Conservation (phyloP, 92 coral and sea anemone genomes). For the Phenganax marumi region DNA sequence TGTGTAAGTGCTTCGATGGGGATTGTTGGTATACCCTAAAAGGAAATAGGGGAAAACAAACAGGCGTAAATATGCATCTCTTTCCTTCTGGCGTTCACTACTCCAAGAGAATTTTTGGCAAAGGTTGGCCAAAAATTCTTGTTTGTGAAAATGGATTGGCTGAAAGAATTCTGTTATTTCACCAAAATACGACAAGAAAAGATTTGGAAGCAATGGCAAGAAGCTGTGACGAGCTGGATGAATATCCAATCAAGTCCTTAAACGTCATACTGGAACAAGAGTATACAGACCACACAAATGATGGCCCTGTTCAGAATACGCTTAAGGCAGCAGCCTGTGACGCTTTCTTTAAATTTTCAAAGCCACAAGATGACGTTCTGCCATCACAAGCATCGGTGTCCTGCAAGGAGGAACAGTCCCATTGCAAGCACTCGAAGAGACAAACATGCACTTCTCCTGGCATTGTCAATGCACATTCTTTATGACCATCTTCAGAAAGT, state of each 20-base stretch:
- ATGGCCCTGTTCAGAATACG: conserved; percentile 19
- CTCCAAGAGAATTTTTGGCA: conserved; percentile 33
- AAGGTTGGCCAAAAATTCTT: conserved; percentile 40
- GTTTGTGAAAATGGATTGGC: conserved; percentile 30
- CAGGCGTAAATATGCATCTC: conserved; percentile 28
- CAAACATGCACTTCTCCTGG: conserved; percentile 50
- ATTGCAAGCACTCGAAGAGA: conserved; percentile 56
- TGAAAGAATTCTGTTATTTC: conserved; percentile 39
- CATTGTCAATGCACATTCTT: conserved; percentile 54
- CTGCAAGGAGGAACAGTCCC: neutral
- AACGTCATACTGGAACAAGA: conserved; percentile 12
- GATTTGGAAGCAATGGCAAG: conserved; percentile 13
- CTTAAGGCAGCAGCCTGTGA: conserved; percentile 29
- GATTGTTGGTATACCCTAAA: conserved; percentile 56
- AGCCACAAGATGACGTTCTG: conserved; percentile 14
- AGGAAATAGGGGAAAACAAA: conserved; percentile 54
- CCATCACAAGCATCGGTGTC: conserved; percentile 3
- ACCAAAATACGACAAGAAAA: neutral
- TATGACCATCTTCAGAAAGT: conserved; percentile 49
- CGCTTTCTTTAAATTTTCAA: conserved; percentile 36
- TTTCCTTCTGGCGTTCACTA: conserved; percentile 35
- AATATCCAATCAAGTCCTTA: conserved; percentile 15
- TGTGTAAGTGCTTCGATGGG: conserved; percentile 65
- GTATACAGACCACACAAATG: conserved; percentile 7
- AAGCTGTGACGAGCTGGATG: conserved; percentile 17